phyloP scores from a whole-genome alignment of 2,113 vertebrate species.

The Tetrax tetrax region DNA sequence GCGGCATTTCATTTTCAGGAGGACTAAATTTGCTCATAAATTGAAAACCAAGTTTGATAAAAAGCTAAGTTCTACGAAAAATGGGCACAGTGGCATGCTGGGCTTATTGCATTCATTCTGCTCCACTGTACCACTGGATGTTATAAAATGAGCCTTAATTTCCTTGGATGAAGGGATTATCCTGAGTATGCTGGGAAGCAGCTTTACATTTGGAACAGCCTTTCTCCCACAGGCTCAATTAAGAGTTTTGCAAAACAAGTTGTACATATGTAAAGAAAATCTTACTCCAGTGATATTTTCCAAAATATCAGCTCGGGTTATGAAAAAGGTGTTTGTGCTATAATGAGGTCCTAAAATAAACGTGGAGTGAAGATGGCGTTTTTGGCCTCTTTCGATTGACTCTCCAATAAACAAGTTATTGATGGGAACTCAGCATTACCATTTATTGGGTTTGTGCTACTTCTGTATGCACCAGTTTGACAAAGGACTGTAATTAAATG shows the following conservation, averaged over 20 bases:
- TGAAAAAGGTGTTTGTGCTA: not conserved
- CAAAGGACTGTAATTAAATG: not conserved
- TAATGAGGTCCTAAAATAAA: not conserved
- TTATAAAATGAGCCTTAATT: not conserved
- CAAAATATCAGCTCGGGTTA: not conserved
- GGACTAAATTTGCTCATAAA: not conserved
- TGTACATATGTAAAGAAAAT: not conserved
- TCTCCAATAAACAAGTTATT: not conserved
- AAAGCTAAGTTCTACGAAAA: not conserved
- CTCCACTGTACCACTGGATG: not conserved
- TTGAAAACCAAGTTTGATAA: not conserved
- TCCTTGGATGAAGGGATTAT: not conserved
- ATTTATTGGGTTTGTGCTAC: not conserved
- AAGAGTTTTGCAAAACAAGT: not conserved
- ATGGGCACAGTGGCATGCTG: rapidly evolving
- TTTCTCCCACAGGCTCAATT: not conserved
- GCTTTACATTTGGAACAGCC: not conserved
- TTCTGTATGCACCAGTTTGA: not conserved
- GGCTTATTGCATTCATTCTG: not conserved
- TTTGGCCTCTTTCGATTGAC: not conserved
- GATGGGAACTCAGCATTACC: not conserved
- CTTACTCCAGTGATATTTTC: not conserved
- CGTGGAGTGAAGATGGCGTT: not conserved
- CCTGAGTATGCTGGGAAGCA: not conserved
- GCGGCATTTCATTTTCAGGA: not conserved